Evolutionary conservation across 2,797 vertebrate genomes (phyloP), one percentile per base, ranked within the genome.

Genomic region (Cyclura pinguis): DNA sequence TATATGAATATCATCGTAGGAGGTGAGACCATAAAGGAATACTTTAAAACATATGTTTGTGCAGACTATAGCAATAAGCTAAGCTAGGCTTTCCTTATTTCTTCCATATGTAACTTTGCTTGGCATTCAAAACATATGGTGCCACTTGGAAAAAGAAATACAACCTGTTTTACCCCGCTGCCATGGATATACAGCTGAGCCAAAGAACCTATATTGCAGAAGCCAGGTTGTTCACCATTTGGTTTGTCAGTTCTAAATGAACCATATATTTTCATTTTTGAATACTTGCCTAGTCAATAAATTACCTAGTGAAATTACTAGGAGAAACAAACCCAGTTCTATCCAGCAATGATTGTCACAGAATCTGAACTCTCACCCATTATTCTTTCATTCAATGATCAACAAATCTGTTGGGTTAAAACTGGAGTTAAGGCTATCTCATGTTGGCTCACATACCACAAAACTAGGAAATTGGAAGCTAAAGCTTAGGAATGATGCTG

Each of bases 101-200:
- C 59, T 82, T 92, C 84, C 5, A 27, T 64, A 57, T 93, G 89
- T 80, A 88, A 93, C 80, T 72, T 90, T 62, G 52, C n/a, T 72
- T 83, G 78, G 84, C 62, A 73, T 83, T 93, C 88, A 94, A 93
- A 96, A 87, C 3, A 18, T 12, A 80, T 84, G 32, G 6, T 82
- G 80, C 13, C 14, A 18, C 24, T 72, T 92, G 32, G 62, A 69
- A 89, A 89, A 92, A 91, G 52, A 92, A 89, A 88, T 87, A 80
- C 4, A 86, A 82, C 18, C 74, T 78, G 18, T 3, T 92, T 32
- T 91, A 50, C 55, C 3, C 9, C 22, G 32, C 29, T 82, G 62
- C 0, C 0, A 29, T 86, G 32, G 57, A 76, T 47, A 93, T 95
- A 47, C 0, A 3, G n/a, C 14, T n/a, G 10, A 91, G 24, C 47